Conservation (phyloP, 2,113 vertebrate genomes). For the Macroglossus sobrinus region DNA sequence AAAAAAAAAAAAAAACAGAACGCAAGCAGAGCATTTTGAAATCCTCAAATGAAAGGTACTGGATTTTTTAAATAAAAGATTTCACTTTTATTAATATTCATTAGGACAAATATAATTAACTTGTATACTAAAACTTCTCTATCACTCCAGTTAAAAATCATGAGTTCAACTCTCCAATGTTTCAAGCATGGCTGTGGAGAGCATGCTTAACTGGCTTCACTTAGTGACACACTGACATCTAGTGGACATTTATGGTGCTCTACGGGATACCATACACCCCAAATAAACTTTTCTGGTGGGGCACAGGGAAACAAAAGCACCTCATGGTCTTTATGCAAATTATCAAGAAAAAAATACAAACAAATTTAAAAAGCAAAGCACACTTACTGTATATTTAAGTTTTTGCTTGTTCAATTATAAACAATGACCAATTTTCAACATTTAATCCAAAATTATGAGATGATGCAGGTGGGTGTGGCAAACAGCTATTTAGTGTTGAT, state of each 20-base stretch:
- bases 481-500: not conserved
- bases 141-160: not conserved
- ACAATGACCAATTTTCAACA: not conserved
- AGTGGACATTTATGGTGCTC: conserved; percentile 70
- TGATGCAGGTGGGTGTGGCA: fast-evolving
- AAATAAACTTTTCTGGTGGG: not conserved
- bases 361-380: not conserved
- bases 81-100: not conserved
- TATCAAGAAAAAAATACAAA: not conserved
- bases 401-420: not conserved
- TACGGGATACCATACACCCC: not conserved
- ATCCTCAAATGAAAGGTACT: not conserved
- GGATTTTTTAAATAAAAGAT: not conserved
- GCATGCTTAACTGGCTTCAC: not conserved
- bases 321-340: not conserved
- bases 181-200: not conserved
- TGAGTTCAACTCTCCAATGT: not conserved
- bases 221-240: conserved; percentile 77
- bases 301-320: not conserved
- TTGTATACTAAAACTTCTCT: not conserved
- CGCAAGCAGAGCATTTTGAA: not conserved
- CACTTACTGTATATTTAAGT: not conserved
- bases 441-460: not conserved
- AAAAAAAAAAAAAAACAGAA: not conserved
- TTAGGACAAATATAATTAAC: not conserved